These are phyloP conservation scores for Blastomussa wellsi DNA, from an alignment of 92 coral and sea anemone genomes.

Conservation along the genomic window DNA sequence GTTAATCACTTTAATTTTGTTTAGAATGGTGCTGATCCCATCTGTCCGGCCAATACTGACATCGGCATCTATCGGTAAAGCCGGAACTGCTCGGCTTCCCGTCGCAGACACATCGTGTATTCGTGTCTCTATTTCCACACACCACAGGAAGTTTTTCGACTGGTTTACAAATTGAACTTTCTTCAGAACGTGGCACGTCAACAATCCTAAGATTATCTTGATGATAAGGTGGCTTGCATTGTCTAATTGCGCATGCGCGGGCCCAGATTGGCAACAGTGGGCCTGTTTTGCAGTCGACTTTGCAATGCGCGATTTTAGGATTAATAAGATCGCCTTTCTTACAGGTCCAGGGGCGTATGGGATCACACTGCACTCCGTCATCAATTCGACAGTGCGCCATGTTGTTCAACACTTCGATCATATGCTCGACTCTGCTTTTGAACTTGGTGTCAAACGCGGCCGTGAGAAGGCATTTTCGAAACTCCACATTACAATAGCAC, in stretches of 20 bases:
- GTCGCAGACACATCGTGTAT: conserved; percentile 98
- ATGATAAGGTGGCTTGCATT: conserved; percentile 87
- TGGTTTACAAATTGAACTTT: conserved; percentile 91
- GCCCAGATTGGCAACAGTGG: conserved; percentile 93
- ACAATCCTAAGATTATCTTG: conserved; percentile 67
- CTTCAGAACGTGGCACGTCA: conserved; percentile 79
- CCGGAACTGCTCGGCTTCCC: conserved; percentile 73
- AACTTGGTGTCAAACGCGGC: conserved; percentile 62
- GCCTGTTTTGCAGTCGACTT: conserved; percentile 88
- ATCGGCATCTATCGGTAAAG: conserved; percentile 91
- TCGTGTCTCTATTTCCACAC: conserved; percentile 82
- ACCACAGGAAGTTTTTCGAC: conserved; percentile 71
- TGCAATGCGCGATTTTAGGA: conserved; percentile 86
- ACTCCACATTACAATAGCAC: conserved; percentile 87
- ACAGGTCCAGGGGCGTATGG: conserved; percentile 82
- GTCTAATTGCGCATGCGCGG: conserved; percentile 92
- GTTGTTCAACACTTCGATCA: conserved; percentile 59
- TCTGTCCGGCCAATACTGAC: conserved; percentile 92
- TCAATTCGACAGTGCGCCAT: conserved; percentile 81
- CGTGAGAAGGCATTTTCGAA: conserved; percentile 75
- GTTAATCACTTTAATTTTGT: conserved; percentile 1
- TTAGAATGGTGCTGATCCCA: conserved; percentile 52
- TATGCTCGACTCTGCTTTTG: conserved; percentile 61
- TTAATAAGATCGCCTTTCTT: conserved; percentile 90
- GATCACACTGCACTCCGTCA: conserved; percentile 85